phyloP scores from a whole-genome alignment of 2,888 invertebrate species.

The Agapetus fuscipes region DNA sequence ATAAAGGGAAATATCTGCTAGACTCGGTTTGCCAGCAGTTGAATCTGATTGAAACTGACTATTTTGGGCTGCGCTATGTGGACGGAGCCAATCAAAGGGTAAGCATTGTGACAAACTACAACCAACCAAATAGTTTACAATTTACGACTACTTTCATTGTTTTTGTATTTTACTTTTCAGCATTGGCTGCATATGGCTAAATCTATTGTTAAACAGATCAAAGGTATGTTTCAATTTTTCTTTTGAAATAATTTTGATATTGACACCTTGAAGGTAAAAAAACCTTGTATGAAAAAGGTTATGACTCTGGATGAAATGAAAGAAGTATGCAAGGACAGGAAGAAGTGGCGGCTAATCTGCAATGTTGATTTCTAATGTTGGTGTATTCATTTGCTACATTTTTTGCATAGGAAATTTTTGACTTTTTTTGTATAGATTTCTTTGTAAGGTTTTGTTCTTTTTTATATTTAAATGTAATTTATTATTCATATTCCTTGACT shows the following conservation, averaged over 20 bases:
- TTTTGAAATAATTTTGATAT: no score
- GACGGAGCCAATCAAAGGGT: conserved; percentile 84
- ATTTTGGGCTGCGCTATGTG: conserved; percentile 88
- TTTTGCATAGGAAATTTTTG: no score
- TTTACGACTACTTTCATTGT: no score
- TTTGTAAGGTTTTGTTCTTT: no score
- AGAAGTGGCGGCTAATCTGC: background rate
- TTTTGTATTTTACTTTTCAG: conserved; percentile 59
- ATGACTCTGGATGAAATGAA: no score
- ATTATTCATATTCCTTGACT: no score
- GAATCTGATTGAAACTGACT: conserved; percentile 87
- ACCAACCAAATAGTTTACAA: no score
- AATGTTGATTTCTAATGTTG: background rate
- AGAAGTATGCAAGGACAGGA: background rate
- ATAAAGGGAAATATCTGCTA: conserved; percentile 81
- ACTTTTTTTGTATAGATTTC: no score
- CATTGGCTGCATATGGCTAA: conserved; percentile 92
- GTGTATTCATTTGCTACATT: no score
- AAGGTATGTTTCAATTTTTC: conserved; percentile 55
- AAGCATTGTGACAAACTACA: conserved; percentile 31
- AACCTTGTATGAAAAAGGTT: no score
- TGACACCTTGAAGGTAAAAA: no score
- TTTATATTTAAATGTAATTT: no score
- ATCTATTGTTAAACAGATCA: conserved; percentile 83
- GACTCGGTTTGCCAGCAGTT: conserved; percentile 86